Percentiles rank a stretch among this genome's conserved stretches.
Evolutionary conservation across 2,888 invertebrate genomes (phyloP).

Genomic region (Agrotis segetum): DNA sequence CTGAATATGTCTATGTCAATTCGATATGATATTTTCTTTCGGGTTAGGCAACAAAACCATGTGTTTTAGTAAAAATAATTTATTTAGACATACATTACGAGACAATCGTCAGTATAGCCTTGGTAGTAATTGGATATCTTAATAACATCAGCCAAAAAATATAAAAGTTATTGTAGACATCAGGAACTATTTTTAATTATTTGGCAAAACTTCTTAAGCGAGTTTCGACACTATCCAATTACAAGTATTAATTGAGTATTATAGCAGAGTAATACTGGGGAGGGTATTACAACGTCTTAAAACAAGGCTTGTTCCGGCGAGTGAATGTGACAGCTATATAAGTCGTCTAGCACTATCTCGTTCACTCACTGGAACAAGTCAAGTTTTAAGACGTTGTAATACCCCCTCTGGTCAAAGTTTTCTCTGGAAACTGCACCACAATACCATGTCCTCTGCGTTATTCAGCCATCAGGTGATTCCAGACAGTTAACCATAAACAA

Average conservation of each 20-base stretch:
- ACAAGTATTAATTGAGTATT: not conserved
- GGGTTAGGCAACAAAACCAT: not conserved
- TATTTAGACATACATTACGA: not conserved
- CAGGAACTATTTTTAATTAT: not conserved
- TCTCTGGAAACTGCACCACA: not conserved
- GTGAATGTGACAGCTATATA: too few relatives aligned
- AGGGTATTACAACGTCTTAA: too few relatives aligned
- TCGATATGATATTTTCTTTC: not conserved
- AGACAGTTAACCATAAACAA: too few relatives aligned
- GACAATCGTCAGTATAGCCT: not conserved
- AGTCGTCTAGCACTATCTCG: too few relatives aligned
- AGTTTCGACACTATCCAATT: not conserved
- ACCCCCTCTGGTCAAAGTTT: too few relatives aligned
- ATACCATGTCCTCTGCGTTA: not conserved
- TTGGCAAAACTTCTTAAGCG: not conserved
- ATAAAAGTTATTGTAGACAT: not conserved
- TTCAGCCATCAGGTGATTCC: not conserved
- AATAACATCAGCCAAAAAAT: not conserved
- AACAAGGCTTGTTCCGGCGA: too few relatives aligned
- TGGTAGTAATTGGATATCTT: not conserved
- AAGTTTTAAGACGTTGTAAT: too few relatives aligned
- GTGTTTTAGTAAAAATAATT: not conserved
- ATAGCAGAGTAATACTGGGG: not conserved
- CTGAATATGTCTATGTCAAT: too few relatives aligned
- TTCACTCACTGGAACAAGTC: too few relatives aligned